These are phyloP conservation scores for Galeopsomyia nigrocyanea DNA, from an alignment of 2,888 invertebrate genomes.

Conservation along the genomic window DNA sequence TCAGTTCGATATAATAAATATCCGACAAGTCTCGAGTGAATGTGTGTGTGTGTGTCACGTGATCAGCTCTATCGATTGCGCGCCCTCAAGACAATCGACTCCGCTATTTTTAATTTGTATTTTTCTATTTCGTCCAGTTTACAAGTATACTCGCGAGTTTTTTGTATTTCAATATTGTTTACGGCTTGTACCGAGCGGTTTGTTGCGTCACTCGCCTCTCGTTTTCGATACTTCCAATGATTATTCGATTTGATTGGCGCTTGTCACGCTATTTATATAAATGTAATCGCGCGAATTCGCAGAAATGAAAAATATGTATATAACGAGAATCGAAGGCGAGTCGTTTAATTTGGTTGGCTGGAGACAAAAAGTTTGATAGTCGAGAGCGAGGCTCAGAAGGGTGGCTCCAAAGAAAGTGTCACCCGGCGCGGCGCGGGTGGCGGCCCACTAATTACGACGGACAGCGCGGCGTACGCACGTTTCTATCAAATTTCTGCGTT, in stretches of 20 bases:
- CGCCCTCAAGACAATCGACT: constrained; percentile 33
- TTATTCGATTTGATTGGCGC: not conserved
- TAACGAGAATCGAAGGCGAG: too few relatives aligned
- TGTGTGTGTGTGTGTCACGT: constrained; percentile 44
- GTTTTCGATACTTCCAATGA: not conserved
- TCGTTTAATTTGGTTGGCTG: too few relatives aligned
- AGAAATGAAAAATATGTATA: too few relatives aligned
- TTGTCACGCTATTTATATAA: constrained; percentile 9
- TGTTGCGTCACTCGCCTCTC: too few relatives aligned
- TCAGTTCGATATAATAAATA: constrained; percentile 49
- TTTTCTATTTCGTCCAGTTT: too few relatives aligned
- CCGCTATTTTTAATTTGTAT: constrained; percentile 37
- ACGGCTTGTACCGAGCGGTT: too few relatives aligned
- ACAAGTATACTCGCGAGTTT: too few relatives aligned
- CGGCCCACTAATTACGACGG: constrained; percentile 35
- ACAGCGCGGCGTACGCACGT: not conserved
- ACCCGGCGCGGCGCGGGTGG: not conserved
- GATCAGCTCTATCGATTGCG: constrained; percentile 44
- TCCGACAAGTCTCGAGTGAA: constrained; percentile 36
- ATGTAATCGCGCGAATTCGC: too few relatives aligned
- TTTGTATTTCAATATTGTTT: too few relatives aligned
- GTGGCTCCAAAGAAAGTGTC: not conserved
- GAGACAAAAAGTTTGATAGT: too few relatives aligned
- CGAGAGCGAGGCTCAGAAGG: not conserved
- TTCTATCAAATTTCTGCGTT: constrained; percentile 57